These are phyloP conservation scores for Cynoglossus semilaevis DNA, from an alignment of 2,113 vertebrate genomes.

Conservation along the genomic window DNA sequence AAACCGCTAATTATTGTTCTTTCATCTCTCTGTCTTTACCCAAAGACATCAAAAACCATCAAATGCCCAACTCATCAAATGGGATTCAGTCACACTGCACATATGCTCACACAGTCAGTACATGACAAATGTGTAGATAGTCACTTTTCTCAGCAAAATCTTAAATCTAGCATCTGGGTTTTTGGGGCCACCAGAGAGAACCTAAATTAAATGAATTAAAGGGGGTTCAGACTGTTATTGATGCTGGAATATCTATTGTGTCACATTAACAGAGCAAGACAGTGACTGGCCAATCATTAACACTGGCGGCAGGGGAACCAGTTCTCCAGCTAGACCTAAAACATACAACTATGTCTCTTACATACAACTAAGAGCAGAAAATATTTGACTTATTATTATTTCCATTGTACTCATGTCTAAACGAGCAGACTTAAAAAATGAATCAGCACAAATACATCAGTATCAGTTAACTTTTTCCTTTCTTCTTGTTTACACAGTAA, in stretches of 20 bases:
- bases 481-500: no score
- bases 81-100: background rate
- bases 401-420: no score
- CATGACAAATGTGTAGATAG: background rate
- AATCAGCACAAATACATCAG: no score
- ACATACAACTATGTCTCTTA: no score
- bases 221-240: no score
- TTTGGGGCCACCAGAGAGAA: no score
- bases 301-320: constrained; percentile 4
- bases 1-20: constrained; percentile 50
- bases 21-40: constrained; percentile 36
- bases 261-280: constrained; percentile 12
- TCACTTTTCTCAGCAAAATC: no score
- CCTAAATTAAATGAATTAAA: no score
- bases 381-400: background rate
- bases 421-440: no score
- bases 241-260: background rate
- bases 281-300: constrained; percentile 33
- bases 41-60: background rate
- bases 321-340: constrained; percentile 21
- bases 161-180: no score
- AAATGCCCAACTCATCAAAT: background rate
- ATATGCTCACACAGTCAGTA: background rate
- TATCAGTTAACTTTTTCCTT: no score
- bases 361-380: background rate